Percentiles rank a stretch among this genome's conserved stretches.
Conservation (phyloP, 2,888 invertebrate species). For the Galeopsomyia nigrocyanea region DNA sequence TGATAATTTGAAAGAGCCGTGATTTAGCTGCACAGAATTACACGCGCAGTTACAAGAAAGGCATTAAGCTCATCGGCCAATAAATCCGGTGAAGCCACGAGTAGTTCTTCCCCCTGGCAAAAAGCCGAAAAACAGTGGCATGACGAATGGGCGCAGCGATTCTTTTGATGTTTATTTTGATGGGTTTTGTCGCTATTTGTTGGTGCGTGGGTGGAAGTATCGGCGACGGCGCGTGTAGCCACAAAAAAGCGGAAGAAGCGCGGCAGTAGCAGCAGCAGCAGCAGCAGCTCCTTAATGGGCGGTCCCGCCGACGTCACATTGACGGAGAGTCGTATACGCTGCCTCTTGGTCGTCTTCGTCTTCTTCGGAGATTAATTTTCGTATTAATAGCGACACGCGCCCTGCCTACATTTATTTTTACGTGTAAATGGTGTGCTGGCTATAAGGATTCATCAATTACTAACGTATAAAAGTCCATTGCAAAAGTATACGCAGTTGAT, state of each 20-base stretch:
- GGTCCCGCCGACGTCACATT: conserved; percentile 51
- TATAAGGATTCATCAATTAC: background rate
- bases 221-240: conserved; percentile 6
- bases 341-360: background rate
- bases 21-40: conserved; percentile 35
- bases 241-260: conserved; percentile 44
- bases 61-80: background rate
- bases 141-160: conserved; percentile 18
- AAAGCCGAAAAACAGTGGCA: conserved; percentile 1
- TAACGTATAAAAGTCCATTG: too few relatives aligned
- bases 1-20: too few relatives aligned
- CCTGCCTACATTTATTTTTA: background rate
- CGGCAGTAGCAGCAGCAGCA: conserved; percentile 33
- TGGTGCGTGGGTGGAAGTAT: conserved; percentile 6
- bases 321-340: conserved; percentile 48
- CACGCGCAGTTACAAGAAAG: conserved; percentile 21
- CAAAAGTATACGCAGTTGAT: background rate
- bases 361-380: conserved; percentile 52
- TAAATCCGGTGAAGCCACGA: background rate
- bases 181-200: conserved; percentile 11
- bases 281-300: conserved; percentile 45
- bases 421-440: background rate
- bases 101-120: background rate
- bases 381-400: conserved; percentile 51
- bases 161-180: conserved; percentile 46